phyloP scores from a whole-genome alignment of 2,888 invertebrate species.

The Ornithoptera alexandrae region DNA sequence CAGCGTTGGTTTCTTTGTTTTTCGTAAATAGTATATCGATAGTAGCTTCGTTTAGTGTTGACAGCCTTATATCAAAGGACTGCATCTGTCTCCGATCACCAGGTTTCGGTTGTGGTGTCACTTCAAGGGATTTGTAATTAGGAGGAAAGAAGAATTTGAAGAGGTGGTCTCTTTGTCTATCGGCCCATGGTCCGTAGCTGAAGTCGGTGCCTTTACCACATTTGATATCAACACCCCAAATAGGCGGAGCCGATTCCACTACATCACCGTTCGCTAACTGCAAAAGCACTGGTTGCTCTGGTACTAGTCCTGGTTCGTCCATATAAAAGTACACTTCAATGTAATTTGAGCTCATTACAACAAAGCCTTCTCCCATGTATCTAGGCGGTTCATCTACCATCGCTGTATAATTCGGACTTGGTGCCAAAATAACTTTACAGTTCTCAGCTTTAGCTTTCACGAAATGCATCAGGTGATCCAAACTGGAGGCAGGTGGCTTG shows the following conservation, averaged over 20 bases:
- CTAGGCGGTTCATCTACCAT: constrained; percentile 95
- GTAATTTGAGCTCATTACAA: constrained; percentile 96
- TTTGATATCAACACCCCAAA: constrained; percentile 97
- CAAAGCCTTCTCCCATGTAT: constrained; percentile 99
- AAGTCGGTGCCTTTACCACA: constrained; percentile 97
- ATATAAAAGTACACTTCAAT: constrained; percentile 97
- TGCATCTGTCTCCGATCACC: constrained; percentile 94
- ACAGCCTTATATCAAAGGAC: constrained; percentile 94
- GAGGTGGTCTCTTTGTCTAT: constrained; percentile 95
- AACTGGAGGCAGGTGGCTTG: constrained; percentile 94
- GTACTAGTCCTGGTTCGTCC: constrained; percentile 97
- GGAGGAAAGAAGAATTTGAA: constrained; percentile 98
- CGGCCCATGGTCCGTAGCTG: constrained; percentile 99
- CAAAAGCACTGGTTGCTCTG: constrained; percentile 93
- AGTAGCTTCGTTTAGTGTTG: constrained; percentile 94
- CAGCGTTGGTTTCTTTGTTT: constrained; percentile 95
- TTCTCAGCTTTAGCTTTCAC: constrained; percentile 97
- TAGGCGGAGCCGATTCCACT: constrained; percentile 94
- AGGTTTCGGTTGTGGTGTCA: constrained; percentile 89
- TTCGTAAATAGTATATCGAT: constrained; percentile 98
- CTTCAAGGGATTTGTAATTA: constrained; percentile 88
- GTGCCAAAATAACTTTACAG: constrained; percentile 96
- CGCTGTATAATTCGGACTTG: constrained; percentile 96
- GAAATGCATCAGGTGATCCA: constrained; percentile 97
- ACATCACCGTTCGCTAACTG: constrained; percentile 95